A percentile compares a stretch with the other conserved stretches of the same genome.
Evolutionary conservation across 2,113 vertebrate genomes (phyloP).

Genomic region (Pyrgilauda ruficollis): DNA sequence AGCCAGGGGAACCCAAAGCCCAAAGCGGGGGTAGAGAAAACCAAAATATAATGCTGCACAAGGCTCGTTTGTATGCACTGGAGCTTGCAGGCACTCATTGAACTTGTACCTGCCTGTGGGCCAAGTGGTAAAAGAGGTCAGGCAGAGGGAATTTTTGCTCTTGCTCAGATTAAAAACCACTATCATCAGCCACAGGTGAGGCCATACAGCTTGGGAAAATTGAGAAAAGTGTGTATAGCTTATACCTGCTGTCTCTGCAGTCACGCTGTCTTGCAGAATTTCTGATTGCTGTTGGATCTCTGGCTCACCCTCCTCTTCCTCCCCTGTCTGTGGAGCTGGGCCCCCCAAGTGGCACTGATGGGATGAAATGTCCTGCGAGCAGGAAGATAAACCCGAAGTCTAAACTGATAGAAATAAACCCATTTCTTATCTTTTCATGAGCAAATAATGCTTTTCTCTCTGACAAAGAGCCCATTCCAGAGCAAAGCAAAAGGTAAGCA

Average conservation of each 20-base stretch:
- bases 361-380: not conserved
- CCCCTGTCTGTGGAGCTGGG: not conserved
- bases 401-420: not conserved
- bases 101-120: not conserved
- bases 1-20: slow-evolving; percentile 28
- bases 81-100: slow-evolving; percentile 11
- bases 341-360: not conserved
- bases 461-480: not conserved
- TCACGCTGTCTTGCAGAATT: not conserved
- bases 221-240: not conserved
- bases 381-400: not conserved
- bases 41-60: slow-evolving; percentile 39
- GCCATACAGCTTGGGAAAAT: not conserved
- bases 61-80: slow-evolving; percentile 46
- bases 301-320: not conserved
- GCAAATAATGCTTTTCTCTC: not conserved
- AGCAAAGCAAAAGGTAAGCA: not conserved
- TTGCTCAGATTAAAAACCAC: not conserved
- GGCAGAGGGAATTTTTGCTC: not conserved
- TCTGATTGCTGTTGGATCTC: not conserved
- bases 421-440: not conserved
- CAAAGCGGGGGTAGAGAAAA: not conserved
- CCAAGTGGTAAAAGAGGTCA: slow-evolving; percentile 3
- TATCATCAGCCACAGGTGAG: not conserved
- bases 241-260: not conserved